Base-by-base conservation (phyloP, 2,797 vertebrate species). In the Platalea minor region DNA sequence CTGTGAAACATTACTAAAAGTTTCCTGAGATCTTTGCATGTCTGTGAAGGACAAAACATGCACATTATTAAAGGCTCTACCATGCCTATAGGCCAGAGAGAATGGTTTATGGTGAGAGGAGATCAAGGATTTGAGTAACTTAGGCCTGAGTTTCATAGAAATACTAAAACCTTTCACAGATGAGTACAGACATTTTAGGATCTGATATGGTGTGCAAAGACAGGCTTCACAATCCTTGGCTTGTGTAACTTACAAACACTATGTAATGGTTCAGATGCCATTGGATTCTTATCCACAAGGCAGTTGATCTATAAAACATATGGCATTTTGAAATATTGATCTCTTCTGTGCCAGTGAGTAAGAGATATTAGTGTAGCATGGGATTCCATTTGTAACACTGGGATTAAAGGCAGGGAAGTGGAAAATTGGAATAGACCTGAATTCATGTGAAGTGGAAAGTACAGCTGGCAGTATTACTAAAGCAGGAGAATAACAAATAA, bases 351-450 rank as follows among this genome's bases (percentile, higher is more conserved):
- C 95, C 94, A 96, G 83, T 63, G 94, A 97, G 93, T 96, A 91
- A 96, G 95, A 96, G 97, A 97, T 98, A 98, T 97, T 97, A 98
- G 97, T 94, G 97, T 89, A 97, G 92, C 89, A 96, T 91, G 96
- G 96, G 97, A 98, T 98, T 97, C 96, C 90, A 97, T 98, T 97
- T 98, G 97, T 97, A 98, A 97, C 76, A 33, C 35, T 96, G 96
- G 97, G 96, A 98, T 98, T 98, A 98, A 97, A 98, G 88, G 96
- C 97, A 98, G 85, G 94, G 97, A 97, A 97, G 98, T 97, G 97
- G 98, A 98, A 98, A 98, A 98, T 98, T 98, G 97, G 96, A 98
- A 98, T 96, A 97, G 97, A 97, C 93, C 96, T 94, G 97, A 97
- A 97, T 97, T 98, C 96, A 95, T 93, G 91, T 96, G 96, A 98